Percentiles rank a stretch among this genome's conserved stretches.
These are phyloP conservation scores for Pseudotriccus pelzelni DNA, from an alignment of 2,797 vertebrate genomes.

Conservation along the genomic window DNA sequence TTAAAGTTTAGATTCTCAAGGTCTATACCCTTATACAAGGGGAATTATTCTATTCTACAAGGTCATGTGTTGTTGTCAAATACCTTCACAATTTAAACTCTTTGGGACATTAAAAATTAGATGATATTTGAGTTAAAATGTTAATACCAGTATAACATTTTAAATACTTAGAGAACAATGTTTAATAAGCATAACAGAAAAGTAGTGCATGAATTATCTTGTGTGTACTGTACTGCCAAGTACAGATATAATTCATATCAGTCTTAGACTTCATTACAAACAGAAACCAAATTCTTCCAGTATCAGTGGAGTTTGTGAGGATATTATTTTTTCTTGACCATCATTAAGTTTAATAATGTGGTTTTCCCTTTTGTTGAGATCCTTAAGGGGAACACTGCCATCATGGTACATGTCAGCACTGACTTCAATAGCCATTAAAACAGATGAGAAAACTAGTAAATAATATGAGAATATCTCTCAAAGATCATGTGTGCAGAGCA, in stretches of 20 bases:
- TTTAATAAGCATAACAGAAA: not conserved
- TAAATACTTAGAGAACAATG: not conserved
- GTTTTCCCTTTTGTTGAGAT: not conserved
- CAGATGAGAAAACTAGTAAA: not conserved
- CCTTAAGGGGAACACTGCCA: not conserved
- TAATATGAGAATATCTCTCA: not conserved
- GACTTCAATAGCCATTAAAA: not conserved
- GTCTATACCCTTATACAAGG: not conserved
- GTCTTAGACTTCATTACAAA: not conserved
- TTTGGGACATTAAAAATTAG: not conserved
- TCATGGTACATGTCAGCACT: not conserved
- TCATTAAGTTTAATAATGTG: not conserved
- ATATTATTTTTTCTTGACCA: not conserved
- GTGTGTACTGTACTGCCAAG: not conserved
- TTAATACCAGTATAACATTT: not conserved
- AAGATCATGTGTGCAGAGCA: fast-evolving
- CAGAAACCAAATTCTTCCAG: not conserved
- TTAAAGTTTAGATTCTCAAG: not conserved
- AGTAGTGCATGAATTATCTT: not conserved
- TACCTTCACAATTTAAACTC: not conserved
- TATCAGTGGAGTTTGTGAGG: not conserved
- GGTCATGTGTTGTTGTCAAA: not conserved
- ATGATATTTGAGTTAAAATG: not conserved
- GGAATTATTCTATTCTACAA: not conserved
- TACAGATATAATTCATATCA: not conserved